Evolutionary conservation across 2,797 vertebrate species (phyloP), one percentile per base, ranked within the genome.

Genomic region (Falco novaeseelandiae): DNA sequence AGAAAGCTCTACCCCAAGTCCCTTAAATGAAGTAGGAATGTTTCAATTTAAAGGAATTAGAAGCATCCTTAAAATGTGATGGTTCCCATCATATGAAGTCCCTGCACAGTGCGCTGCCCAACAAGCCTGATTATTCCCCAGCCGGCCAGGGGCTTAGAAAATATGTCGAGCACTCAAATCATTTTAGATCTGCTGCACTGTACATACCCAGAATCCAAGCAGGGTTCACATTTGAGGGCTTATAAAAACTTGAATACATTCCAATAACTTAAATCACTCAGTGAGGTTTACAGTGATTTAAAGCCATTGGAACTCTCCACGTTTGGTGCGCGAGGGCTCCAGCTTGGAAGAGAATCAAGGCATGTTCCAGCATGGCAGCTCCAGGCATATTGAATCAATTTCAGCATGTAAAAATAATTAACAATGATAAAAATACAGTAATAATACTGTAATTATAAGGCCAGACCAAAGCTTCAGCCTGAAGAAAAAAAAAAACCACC

Each of bases 341-440:
- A 96, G 89, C 82, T 96, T 97, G 96, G 96, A 97, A 95, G 88
- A 66, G 59, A 97, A 95, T 95, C 96, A 97, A 97, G 96, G 91
- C 97, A 96, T 97, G 96, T 78, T 95, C 95, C 92, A 96, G 89
- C 67, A 90, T 97, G 97, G 96, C 97, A 97, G 95, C 93, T 96
- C 93, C 94, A 96, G 67, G 83, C 97, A 97, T 97, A 97, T 79
- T 97, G 97, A 97, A 97, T 97, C 96, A 96, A 97, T 97, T 97
- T 97, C 76, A 94, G 91, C 91, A 97, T 97, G 97, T 96, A 97
- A 97, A 97, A 97, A 97, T 97, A 97, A 97, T 97, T 96, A 97
- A 97, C 89, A 96, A 95, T 95, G 95, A 97, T 97, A 97, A 97
- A 97, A 97, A 97, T 96, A 92, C 88, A 97, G 97, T 96, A 96